phyloP scores from a whole-genome alignment of 2,113 vertebrate species.

The Caloenas nicobarica region DNA sequence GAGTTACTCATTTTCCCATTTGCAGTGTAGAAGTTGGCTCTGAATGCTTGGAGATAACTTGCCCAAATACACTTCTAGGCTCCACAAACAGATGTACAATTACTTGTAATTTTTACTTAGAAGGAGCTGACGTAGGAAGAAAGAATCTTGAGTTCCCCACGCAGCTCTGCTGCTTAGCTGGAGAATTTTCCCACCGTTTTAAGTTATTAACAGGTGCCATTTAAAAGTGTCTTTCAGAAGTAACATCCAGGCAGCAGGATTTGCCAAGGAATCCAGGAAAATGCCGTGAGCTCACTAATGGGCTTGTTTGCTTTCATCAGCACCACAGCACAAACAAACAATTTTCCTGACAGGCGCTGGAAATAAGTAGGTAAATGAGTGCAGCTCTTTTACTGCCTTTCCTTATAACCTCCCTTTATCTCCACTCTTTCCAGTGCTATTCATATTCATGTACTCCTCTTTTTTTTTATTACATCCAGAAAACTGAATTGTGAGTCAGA shows the following conservation, averaged over 20 bases:
- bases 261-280: neutral
- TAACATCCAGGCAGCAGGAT: neutral
- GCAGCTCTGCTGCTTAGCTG: neutral
- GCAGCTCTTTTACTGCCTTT: neutral
- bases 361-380: conserved; percentile 4
- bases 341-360: conserved; percentile 2
- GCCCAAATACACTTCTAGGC: neutral
- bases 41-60: neutral
- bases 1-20: neutral
- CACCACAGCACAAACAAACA: neutral
- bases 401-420: conserved; percentile 3
- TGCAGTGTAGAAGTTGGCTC: neutral
- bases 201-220: neutral
- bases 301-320: conserved; percentile 2
- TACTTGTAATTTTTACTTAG: neutral
- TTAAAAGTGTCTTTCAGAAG: neutral
- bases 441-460: neutral
- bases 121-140: neutral
- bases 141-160: neutral
- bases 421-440: neutral
- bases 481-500: conserved; percentile 43
- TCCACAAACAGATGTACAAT: neutral
- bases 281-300: neutral
- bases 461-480: neutral
- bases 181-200: neutral